Conservation (phyloP, 2,797 vertebrate species). For the Argya squamiceps region DNA sequence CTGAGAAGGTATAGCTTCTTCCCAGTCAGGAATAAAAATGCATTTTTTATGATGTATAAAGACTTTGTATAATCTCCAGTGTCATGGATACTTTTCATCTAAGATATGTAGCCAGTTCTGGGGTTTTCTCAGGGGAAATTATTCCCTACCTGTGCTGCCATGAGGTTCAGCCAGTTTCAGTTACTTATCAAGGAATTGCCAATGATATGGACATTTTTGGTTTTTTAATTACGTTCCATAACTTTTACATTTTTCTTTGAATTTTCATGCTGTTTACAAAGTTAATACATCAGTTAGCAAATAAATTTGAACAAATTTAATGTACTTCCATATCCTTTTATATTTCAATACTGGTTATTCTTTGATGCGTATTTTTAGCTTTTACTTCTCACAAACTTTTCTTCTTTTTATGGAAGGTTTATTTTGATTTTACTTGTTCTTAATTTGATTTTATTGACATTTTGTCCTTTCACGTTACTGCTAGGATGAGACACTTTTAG, state of each 20-base stretch:
- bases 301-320: background rate
- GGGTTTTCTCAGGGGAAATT: background rate
- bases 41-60: background rate
- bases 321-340: background rate
- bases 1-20: background rate
- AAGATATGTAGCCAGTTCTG: background rate
- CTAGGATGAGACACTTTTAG: background rate
- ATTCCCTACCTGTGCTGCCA: background rate
- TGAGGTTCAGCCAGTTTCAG: background rate
- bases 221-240: background rate
- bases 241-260: background rate
- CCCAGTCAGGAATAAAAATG: background rate
- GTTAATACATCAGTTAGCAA: background rate
- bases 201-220: background rate
- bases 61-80: background rate
- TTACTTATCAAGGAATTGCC: background rate
- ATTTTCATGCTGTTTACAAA: background rate
- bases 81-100: background rate
- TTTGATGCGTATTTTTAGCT: background rate
- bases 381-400: background rate
- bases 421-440: background rate
- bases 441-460: background rate
- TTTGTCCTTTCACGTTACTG: background rate
- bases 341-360: background rate
- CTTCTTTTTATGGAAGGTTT: background rate